Evolutionary conservation across 2,888 invertebrate genomes (phyloP).

Genomic region (Nephrotoma appendiculata): DNA sequence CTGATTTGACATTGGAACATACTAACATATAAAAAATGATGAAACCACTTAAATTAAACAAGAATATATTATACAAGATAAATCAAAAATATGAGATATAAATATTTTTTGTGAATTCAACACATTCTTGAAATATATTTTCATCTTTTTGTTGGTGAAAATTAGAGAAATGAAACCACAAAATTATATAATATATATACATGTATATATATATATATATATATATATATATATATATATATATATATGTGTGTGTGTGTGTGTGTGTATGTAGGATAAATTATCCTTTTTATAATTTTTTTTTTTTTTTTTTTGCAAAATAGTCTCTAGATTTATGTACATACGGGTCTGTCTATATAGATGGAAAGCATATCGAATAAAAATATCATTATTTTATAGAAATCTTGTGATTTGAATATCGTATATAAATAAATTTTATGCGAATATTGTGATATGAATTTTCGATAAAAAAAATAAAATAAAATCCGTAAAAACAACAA

Average conservation of each 20-base stretch:
- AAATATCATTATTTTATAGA: not conserved
- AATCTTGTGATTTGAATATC: not conserved
- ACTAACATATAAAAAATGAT: not conserved
- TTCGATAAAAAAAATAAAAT: not conserved
- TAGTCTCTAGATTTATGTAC: not conserved
- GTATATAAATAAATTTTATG: not conserved
- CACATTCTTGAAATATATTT: not conserved
- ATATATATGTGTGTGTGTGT: not conserved
- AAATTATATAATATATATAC: not conserved
- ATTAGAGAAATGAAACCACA: not conserved
- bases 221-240: too few relatives aligned
- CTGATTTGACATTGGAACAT: not conserved
- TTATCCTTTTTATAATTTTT: not conserved
- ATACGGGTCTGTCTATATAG: not conserved
- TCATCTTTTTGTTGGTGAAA: not conserved
- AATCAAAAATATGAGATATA: not conserved
- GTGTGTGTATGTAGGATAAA: not conserved
- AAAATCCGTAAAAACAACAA: not conserved
- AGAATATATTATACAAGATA: not conserved
- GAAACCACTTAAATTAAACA: not conserved
- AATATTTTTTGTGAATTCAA: not conserved
- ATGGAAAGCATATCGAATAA: not conserved
- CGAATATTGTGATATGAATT: conserved; percentile 4
- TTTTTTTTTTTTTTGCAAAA: not conserved
- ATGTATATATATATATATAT: too few relatives aligned